phyloP scores from a whole-genome alignment of 53 echinoderm and acorn worm genomes.

The Zoroaster sp. region DNA sequence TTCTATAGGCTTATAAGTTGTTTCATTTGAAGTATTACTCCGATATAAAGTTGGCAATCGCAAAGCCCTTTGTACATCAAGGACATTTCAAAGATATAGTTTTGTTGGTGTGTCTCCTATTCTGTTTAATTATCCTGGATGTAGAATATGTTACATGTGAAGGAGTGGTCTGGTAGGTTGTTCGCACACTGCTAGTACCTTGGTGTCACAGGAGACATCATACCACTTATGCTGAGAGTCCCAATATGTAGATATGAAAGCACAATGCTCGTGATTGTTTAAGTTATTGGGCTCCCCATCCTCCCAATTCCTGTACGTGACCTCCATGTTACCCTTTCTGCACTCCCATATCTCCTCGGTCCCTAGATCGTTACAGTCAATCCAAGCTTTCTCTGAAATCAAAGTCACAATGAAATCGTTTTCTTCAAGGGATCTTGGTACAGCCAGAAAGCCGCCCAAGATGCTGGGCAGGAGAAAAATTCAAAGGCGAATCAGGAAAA shows the following conservation, averaged over 20 bases:
- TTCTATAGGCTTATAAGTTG: no score
- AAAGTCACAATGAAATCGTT: neutral
- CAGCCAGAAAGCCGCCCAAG: neutral
- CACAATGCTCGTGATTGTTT: neutral
- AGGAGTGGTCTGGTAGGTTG: neutral
- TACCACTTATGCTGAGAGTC: neutral
- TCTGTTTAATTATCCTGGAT: no score
- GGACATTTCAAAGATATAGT: no score
- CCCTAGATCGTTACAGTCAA: neutral
- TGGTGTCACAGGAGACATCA: neutral
- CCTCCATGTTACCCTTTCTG: neutral
- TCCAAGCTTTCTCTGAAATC: neutral
- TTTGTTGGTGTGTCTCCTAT: no score
- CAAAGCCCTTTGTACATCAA: no score
- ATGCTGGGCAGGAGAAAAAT: no score
- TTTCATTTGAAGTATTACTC: no score
- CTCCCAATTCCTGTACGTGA: constrained; percentile 23
- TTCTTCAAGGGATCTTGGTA: neutral
- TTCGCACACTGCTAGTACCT: neutral
- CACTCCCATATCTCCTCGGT: neutral
- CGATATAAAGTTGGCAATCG: no score
- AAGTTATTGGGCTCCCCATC: neutral
- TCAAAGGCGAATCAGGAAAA: no score
- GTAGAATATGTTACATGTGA: no score
- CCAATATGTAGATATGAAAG: neutral